Evolutionary conservation across 1,140 invertebrate genomes (phyloP).

Genomic region (Drosophila repleta): DNA sequence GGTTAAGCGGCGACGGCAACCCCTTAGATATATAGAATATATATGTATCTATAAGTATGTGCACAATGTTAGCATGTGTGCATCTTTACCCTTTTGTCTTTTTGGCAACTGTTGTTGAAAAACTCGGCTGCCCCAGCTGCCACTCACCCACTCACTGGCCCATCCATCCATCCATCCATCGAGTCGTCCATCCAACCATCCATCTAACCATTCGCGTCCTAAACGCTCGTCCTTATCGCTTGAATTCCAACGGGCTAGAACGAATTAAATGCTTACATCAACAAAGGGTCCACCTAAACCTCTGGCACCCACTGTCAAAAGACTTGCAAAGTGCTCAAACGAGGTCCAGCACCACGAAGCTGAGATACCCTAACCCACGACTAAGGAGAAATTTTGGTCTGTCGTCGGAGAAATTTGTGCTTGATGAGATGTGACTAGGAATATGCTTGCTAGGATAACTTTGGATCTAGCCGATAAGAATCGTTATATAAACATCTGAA

Average conservation of each 20-base stretch:
- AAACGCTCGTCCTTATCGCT: constrained; percentile 50
- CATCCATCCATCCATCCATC: constrained; percentile 18
- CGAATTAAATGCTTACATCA: constrained; percentile 65
- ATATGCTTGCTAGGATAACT: no score
- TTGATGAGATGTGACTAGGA: no score
- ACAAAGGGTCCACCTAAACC: constrained; percentile 46
- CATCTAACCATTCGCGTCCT: constrained; percentile 32
- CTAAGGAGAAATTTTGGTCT: no score
- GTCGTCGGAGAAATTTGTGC: no score
- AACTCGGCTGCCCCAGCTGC: constrained; percentile 11
- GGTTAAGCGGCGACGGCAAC: constrained; percentile 10
- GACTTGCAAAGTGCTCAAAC: constrained; percentile 46
- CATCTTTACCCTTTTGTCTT: constrained; percentile 49
- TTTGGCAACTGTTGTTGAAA: constrained; percentile 38
- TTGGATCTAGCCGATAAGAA: no score
- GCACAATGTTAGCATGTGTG: background rate
- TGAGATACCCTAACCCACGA: constrained; percentile 37
- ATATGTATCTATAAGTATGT: background rate
- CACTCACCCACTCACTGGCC: constrained; percentile 16
- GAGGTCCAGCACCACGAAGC: constrained; percentile 4
- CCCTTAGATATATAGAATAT: background rate
- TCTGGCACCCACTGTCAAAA: constrained; percentile 58
- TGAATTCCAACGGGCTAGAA: constrained; percentile 58
- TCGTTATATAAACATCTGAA: no score
- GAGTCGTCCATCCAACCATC: constrained; percentile 16